Base-by-base conservation (phyloP, 2,113 vertebrate species). In the Motacilla alba region DNA sequence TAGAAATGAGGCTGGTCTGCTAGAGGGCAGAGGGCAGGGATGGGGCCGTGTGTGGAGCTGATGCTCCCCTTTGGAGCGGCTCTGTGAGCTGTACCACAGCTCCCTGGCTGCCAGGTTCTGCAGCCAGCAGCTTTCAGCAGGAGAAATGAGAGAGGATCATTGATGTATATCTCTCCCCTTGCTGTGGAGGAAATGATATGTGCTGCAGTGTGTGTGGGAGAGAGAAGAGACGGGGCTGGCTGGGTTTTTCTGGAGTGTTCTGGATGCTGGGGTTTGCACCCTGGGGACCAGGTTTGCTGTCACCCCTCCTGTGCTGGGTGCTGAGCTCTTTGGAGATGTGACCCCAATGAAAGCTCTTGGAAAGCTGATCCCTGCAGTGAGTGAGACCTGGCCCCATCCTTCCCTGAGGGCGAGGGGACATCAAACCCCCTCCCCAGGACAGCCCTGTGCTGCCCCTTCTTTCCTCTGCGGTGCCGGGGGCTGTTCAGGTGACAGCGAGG, bases 41-140 rank as follows among this genome's bases (percentile, higher is more conserved):
- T 56, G 30, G 69, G 80, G 66, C 73, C 0, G 6, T 0, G 5
- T n/a, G 62, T 20, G 64, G 77, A 74, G 80, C 69, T 78, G 81
- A 21, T 82, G 69, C 91, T 89, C 73, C 50, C 64, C 64, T 92
- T 59, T 21, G 82, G 59, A 77, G 35, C 0, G 0, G 63, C 67
- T 43, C 16, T 28, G 58, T 35, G 76, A 86, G 80, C 92, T 88
- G 53, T 23, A 31, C 43, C 91, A 74, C 67, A 22, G 63, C 72
- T 91, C 63, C 49, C 31, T 15, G 91, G n/a, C 85, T 94, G 94
- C 90, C 93, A 90, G 72, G 31, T 73, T 20, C 90, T 79, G 66
- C 58, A 93, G 93, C 93, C 83, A 96, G 90, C 79, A 92, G 83
- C 85, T 95, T 90, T 90, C 88, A 83, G 92, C 83, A 62, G 35